These are phyloP conservation scores for Desmodus rotundus DNA, from an alignment of 2,113 vertebrate species.

Conservation along the genomic window DNA sequence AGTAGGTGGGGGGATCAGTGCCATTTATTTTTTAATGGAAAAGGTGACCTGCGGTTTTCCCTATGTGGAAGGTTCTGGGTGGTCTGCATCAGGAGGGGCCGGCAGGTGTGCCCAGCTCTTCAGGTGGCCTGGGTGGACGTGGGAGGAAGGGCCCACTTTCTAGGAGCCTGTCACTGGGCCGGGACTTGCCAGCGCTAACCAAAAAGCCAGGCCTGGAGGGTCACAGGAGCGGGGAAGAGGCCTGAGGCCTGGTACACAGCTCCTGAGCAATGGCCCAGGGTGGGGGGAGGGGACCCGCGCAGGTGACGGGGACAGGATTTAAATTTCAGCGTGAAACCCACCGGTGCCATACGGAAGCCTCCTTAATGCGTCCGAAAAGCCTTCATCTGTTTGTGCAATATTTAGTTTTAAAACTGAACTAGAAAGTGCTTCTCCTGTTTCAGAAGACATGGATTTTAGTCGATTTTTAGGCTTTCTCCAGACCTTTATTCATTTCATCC, in stretches of 20 bases:
- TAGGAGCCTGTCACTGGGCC: not conserved
- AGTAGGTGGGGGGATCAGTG: not conserved
- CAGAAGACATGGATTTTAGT: not conserved
- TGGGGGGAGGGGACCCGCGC: accelerated
- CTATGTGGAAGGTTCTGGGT: not conserved
- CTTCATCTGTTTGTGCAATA: not conserved
- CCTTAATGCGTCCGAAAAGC: not conserved
- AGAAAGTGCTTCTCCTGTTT: not conserved
- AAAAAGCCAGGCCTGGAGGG: not conserved
- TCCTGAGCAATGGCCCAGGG: accelerated
- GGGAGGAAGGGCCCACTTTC: not conserved
- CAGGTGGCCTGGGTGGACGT: not conserved
- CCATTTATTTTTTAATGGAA: not conserved
- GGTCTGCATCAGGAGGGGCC: not conserved
- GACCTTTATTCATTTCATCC: not conserved
- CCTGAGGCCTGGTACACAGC: not conserved
- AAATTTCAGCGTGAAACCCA: not conserved
- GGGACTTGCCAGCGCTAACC: accelerated
- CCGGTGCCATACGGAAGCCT: accelerated
- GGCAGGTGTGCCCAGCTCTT: not conserved
- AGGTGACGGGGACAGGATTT: not conserved
- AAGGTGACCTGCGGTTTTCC: not conserved
- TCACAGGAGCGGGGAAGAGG: not conserved
- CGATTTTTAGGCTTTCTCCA: not conserved
- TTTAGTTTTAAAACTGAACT: not conserved